Evolutionary conservation across 2,113 vertebrate species (phyloP), one percentile per base, ranked within the genome.

Genomic region (Paradisaea rubra): DNA sequence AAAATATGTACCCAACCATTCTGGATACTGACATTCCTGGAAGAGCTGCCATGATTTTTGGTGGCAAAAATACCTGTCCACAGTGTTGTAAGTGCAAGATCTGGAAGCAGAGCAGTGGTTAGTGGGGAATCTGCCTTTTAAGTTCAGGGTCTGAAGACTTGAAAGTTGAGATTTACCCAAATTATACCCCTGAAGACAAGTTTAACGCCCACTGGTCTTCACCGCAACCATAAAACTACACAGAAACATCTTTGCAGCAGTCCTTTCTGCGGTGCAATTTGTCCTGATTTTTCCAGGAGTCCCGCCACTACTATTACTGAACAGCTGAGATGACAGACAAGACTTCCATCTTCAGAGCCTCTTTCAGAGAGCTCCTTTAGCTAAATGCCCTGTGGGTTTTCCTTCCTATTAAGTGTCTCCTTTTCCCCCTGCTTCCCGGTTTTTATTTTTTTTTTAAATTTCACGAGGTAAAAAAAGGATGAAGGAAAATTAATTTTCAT

Each of bases 401-500:
- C 65, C 76, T 10, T 91, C 47, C 60, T 71, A 64, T 41, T 91
- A 93, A 93, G 45, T 41, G 25, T 86, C 53, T 86, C n/a, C 18
- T 61, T 57, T 33, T 2, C 1, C 30, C 11, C 5, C 0, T 42
- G 0, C 20, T 52, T 45, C 10, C 21, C 10, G 3, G 5, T 22
- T 28, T n/a, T 39, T 33, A 3, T 19, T 13, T 50, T 54, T 54
- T 50, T 47, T 61, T 42, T 47, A 47, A 13, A 49, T 35, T 82
- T 72, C 10, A 61, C 0, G 0, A 87, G 76, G 89, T 61, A 69
- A 83, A 87, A 96, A 89, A 94, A 96, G 27, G 35, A 94, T 79
- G 83, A 93, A 95, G 90, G 89, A 96, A 95, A 95, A 97, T 97
- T 95, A 96, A 94, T 95, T 97, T 94, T 95, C 91, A 84, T 71